These are phyloP conservation scores for Hylaeus volcanicus DNA, from an alignment of 1,140 invertebrate species.

Conservation along the genomic window DNA sequence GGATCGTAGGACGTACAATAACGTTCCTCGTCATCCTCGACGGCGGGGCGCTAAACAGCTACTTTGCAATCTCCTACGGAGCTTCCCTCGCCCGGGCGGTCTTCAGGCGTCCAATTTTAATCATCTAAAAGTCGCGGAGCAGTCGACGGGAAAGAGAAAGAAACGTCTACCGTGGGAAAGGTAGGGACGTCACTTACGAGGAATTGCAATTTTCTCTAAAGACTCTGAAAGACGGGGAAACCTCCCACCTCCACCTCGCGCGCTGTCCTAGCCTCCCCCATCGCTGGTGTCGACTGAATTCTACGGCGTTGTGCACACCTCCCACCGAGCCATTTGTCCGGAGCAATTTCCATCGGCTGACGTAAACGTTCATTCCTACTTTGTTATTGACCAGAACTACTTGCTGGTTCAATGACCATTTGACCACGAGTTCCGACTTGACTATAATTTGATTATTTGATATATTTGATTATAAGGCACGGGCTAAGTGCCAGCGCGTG, in stretches of 20 bases:
- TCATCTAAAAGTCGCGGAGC: conserved; percentile 45
- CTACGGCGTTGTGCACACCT: conserved; percentile 29
- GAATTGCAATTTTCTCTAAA: conserved; percentile 56
- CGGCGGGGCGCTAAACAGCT: conserved; percentile 26
- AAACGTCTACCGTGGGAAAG: neutral
- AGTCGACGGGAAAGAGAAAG: neutral
- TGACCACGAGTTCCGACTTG: too few relatives aligned
- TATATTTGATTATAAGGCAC: too few relatives aligned
- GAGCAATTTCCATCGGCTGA: conserved; percentile 59
- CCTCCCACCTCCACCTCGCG: neutral
- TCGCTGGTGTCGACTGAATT: conserved; percentile 24
- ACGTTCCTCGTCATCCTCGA: neutral
- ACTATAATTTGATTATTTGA: too few relatives aligned
- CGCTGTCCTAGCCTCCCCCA: neutral
- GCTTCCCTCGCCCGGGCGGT: conserved; percentile 1
- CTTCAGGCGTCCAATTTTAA: conserved; percentile 37
- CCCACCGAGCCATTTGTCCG: conserved; percentile 30
- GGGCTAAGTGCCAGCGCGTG: too few relatives aligned
- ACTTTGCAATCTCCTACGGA: conserved; percentile 29
- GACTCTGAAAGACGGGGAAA: conserved; percentile 19
- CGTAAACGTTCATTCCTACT: neutral
- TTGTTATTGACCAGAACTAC: too few relatives aligned
- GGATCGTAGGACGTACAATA: neutral
- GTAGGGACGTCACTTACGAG: conserved; percentile 50
- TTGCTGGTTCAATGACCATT: too few relatives aligned